Conservation (phyloP, 2,797 vertebrate genomes). For the Gorsachius magnificus region DNA sequence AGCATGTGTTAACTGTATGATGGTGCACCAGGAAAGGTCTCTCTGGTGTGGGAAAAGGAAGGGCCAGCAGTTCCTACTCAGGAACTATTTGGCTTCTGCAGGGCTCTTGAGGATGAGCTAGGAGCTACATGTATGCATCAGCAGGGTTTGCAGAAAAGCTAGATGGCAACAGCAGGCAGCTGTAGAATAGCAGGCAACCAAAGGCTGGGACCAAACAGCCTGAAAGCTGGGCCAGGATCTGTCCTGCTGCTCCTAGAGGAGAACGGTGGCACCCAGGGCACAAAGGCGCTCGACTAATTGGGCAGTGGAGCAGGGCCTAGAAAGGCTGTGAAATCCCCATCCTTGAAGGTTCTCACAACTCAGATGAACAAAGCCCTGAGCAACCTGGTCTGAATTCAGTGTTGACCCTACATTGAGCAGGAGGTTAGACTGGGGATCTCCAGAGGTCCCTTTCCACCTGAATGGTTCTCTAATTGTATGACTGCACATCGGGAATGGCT, state of each 20-base stretch:
- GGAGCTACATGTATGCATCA: not conserved
- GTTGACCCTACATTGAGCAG: not conserved
- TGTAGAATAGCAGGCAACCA: not conserved
- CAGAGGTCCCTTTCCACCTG: not conserved
- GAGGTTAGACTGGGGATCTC: not conserved
- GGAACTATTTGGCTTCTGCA: not conserved
- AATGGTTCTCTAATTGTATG: not conserved
- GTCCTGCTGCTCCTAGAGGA: not conserved
- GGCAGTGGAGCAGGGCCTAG: not conserved
- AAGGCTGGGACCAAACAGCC: not conserved
- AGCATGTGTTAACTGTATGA: slow-evolving; percentile 52
- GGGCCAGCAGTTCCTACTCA: not conserved
- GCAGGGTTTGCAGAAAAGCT: not conserved
- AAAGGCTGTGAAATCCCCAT: not conserved
- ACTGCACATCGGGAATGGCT: not conserved
- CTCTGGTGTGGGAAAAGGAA: slow-evolving; percentile 18
- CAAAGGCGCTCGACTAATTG: not conserved
- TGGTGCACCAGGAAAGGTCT: not conserved
- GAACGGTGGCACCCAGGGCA: fast-evolving
- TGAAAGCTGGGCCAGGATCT: not conserved
- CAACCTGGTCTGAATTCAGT: not conserved
- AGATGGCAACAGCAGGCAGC: not conserved
- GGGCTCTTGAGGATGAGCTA: not conserved
- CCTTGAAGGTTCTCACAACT: not conserved
- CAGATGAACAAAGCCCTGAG: not conserved